Conservation (phyloP, 2,113 vertebrate species). For the Peromyscus californicus region DNA sequence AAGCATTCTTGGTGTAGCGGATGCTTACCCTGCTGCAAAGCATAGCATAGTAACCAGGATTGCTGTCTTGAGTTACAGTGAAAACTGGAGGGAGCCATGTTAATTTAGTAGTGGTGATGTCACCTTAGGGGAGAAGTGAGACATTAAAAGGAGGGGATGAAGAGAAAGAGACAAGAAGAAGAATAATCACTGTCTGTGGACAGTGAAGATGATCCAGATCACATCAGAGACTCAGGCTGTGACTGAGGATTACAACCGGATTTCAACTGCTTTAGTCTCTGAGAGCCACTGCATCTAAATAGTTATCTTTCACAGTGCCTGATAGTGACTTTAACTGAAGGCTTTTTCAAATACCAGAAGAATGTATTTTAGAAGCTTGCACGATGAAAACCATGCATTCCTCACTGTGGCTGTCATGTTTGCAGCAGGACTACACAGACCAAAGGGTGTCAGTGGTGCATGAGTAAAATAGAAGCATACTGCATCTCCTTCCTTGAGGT, state of each 20-base stretch:
- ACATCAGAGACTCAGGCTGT: neutral
- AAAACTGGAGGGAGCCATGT: neutral
- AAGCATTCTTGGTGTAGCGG: neutral
- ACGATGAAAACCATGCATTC: neutral
- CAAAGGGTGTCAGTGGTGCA: neutral
- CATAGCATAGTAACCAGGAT: neutral
- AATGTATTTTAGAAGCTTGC: neutral
- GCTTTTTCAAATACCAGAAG: neutral
- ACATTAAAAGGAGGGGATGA: neutral
- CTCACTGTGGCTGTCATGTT: neutral
- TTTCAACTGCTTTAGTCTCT: neutral
- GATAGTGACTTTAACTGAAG: neutral
- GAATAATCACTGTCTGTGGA: neutral
- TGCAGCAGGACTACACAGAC: neutral
- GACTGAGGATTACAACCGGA: neutral
- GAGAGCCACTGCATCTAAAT: neutral
- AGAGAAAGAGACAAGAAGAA: neutral
- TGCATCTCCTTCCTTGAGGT: neutral
- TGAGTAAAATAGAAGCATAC: neutral
- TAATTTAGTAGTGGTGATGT: neutral
- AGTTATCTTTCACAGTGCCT: neutral
- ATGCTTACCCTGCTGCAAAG: neutral
- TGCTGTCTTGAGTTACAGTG: neutral
- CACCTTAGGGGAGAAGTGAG: neutral
- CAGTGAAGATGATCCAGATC: neutral